Evolutionary conservation across 2,113 vertebrate genomes (phyloP), one percentile per base, ranked within the genome.

Genomic region (Lagenorhynchus albirostris): DNA sequence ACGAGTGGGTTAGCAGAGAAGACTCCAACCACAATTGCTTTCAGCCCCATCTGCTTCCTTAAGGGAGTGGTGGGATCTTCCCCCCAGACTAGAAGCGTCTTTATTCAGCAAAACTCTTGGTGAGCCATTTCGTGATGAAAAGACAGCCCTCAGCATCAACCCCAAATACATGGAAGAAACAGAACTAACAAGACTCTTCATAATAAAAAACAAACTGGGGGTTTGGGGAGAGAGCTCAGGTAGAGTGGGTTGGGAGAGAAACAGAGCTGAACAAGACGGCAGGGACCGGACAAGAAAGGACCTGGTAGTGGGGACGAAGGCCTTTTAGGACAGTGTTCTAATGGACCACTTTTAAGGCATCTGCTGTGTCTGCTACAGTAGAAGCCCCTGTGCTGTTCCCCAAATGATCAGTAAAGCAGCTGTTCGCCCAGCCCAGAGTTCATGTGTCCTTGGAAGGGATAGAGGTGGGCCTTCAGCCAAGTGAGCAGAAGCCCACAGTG

Each of bases 101-200:
- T 92, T 70, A 62, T 87, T 67, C 38, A 60, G 74, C 33, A 77
- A 38, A 44, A 55, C 65, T 77, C 23, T 92, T 71, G 9, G 36
- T 31, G 55, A 71, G 31, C 26, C 79, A 36, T 63, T 86, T 89
- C 68, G 38, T 71, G 70, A 44, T 81, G 29, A 86, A 95, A 94
- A 92, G 53, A 73, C 14, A 65, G 3, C 47, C 20, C 41, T 79
- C 8, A 68, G 41, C 10, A 74, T 77, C 44, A 58, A 71, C 60
- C 41, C 21, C 21, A 44, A 74, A 95, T 25, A 8, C 50, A 84
- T 4, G 3, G 3, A 8, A n/a, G 33, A 41, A 71, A 41, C 33
- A 83, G 29, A 91, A 84, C 23, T 26, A 94, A 94, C 87, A 55
- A 47, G 36, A 29, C 33, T 87, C 33, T 71, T 77, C 8, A 17